phyloP scores from a whole-genome alignment of 2,797 vertebrate genomes.

The Syngnathus rostellatus region DNA sequence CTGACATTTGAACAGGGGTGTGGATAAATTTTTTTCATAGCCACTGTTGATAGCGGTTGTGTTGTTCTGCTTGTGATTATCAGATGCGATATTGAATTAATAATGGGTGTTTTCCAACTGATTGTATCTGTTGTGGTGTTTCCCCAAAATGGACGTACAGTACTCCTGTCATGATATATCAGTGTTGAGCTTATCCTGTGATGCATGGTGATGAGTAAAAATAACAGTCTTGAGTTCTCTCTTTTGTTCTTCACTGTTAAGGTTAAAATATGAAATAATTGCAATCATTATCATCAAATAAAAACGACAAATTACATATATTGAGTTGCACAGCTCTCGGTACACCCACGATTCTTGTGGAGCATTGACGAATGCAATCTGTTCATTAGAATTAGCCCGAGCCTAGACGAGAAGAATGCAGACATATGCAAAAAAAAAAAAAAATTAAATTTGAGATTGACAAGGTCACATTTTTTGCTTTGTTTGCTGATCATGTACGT shows the following conservation, averaged over 20 bases:
- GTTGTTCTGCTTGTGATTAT: slow-evolving; percentile 35
- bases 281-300: not conserved
- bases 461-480: not conserved
- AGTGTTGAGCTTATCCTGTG: not conserved
- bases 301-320: not conserved
- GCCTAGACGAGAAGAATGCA: not conserved
- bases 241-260: not conserved
- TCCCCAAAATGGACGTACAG: not conserved
- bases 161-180: not conserved
- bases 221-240: not conserved
- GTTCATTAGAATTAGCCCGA: not conserved
- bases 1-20: not conserved
- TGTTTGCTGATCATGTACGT: not conserved
- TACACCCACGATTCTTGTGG: not conserved
- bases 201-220: not conserved
- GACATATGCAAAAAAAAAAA: not conserved
- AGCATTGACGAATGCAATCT: not conserved
- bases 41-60: slow-evolving; percentile 24
- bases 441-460: not conserved
- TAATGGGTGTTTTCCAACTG: slow-evolving; percentile 30
- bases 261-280: not conserved
- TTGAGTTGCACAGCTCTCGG: not conserved
- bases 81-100: slow-evolving; percentile 9
- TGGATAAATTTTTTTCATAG: not conserved
- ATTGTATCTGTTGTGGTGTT: slow-evolving; percentile 18